These are phyloP conservation scores for Chaitophorus viminalis DNA, from an alignment of 2,888 invertebrate genomes.

Conservation along the genomic window DNA sequence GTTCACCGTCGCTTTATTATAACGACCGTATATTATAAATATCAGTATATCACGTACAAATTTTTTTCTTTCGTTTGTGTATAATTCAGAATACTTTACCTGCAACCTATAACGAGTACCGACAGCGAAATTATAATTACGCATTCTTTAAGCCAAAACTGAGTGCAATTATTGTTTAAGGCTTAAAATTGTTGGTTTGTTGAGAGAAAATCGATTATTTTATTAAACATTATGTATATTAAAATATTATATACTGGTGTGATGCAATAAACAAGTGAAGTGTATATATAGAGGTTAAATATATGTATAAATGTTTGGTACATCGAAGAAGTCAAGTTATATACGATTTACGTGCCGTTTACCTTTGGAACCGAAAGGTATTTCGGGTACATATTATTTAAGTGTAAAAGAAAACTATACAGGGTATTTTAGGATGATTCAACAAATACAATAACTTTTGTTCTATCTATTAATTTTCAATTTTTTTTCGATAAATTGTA, in stretches of 20 bases:
- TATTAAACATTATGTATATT: no score
- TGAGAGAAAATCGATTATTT: background rate
- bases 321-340: constrained; percentile 3
- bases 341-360: constrained; percentile 6
- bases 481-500: no score
- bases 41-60: no score
- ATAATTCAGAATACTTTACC: constrained; percentile 42
- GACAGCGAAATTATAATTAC: constrained; percentile 31
- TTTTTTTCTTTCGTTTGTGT: background rate
- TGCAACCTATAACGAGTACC: constrained; percentile 25
- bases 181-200: background rate
- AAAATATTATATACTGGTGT: constrained; percentile 30
- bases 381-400: constrained; percentile 1
- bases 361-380: constrained; percentile 47
- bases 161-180: constrained; percentile 13
- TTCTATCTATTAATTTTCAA: no score
- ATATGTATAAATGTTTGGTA: background rate
- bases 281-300: background rate
- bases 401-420: background rate
- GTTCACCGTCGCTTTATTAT: background rate
- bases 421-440: no score
- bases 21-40: background rate
- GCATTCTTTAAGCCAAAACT: constrained; percentile 22
- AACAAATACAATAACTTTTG: no score
- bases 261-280: constrained; percentile 37